A percentile compares a stretch with the other conserved stretches of the same genome.
Evolutionary conservation across 2,113 vertebrate genomes (phyloP).

Genomic region (Rhinolophus ferrumequinum): DNA sequence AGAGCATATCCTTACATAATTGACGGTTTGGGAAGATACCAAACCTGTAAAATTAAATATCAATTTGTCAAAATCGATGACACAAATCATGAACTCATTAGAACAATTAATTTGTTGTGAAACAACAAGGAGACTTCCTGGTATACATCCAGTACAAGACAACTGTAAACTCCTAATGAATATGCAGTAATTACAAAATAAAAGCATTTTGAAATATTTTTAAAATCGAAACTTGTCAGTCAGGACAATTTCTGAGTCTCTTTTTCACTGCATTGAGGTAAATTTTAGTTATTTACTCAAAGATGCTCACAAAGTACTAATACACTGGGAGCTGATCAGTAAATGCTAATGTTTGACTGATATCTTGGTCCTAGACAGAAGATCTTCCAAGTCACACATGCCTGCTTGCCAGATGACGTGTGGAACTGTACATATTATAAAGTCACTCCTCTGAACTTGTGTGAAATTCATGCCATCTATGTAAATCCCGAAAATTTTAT

Average conservation of each 20-base stretch:
- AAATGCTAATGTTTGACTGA: not conserved
- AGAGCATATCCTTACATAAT: constrained; percentile 33
- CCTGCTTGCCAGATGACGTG: not conserved
- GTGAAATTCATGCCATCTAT: not conserved
- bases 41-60: not conserved
- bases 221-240: not conserved
- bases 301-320: not conserved
- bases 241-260: not conserved
- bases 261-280: not conserved
- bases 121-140: not conserved
- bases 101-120: not conserved
- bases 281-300: not conserved
- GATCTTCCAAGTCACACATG: not conserved
- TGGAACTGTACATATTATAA: not conserved
- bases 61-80: not conserved
- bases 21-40: not conserved
- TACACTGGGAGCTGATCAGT: not conserved
- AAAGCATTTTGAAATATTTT: not conserved
- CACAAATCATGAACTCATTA: not conserved
- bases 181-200: not conserved
- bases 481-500: not conserved
- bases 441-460: not conserved
- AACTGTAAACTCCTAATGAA: not conserved
- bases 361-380: not conserved
- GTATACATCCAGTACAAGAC: not conserved